These are phyloP conservation scores for Hemichromis elongatus DNA, from an alignment of 2,113 vertebrate genomes.

Conservation along the genomic window DNA sequence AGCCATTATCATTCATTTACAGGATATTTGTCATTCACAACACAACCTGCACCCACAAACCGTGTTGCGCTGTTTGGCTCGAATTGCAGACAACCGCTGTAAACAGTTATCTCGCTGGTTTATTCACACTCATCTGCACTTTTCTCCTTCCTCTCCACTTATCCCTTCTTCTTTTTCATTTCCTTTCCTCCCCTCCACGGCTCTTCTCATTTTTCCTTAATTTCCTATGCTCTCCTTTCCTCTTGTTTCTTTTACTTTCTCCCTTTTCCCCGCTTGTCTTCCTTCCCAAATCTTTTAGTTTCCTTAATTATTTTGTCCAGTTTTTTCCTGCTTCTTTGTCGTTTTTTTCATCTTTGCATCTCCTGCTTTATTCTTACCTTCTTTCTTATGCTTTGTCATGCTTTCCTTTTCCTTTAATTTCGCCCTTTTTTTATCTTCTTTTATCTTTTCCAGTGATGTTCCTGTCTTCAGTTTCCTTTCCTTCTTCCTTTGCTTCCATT, in stretches of 20 bases:
- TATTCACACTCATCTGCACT: constrained; percentile 6
- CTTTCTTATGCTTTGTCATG: neutral
- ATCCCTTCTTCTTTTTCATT: neutral
- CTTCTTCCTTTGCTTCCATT: neutral
- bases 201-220: neutral
- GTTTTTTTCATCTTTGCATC: neutral
- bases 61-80: constrained; percentile 10
- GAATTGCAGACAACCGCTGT: neutral
- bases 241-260: neutral
- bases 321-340: neutral
- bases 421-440: fast-evolving
- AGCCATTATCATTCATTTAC: constrained; percentile 59
- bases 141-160: neutral
- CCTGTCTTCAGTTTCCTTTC: neutral
- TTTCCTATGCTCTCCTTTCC: neutral
- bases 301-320: neutral
- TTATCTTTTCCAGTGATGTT: neutral
- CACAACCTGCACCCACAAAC: constrained; percentile 36
- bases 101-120: constrained; percentile 1
- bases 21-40: constrained; percentile 57
- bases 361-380: neutral
- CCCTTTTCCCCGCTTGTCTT: neutral
- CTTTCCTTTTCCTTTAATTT: neutral
- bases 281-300: neutral
- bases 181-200: neutral